Conservation (phyloP, 2,113 vertebrate genomes). For the Scomber scombrus region DNA sequence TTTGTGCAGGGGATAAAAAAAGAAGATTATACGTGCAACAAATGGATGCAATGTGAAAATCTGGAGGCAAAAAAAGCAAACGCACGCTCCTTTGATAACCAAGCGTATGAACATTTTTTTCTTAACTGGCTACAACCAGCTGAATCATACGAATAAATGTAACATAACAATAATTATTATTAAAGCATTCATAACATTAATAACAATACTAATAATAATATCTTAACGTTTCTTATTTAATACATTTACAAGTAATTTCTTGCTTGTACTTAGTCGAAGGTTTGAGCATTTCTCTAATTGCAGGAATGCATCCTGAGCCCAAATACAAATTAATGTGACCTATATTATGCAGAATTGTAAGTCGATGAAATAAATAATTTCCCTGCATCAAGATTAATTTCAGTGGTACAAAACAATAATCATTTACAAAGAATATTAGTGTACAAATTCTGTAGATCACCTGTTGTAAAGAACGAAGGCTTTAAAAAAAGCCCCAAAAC, state of each 20-base stretch:
- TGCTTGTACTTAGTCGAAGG: neutral
- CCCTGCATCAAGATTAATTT: constrained; percentile 6
- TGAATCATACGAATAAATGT: neutral
- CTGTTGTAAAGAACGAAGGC: constrained; percentile 27
- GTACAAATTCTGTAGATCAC: constrained; percentile 11
- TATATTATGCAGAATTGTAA: neutral
- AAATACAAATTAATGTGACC: constrained; percentile 19
- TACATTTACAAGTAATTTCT: neutral
- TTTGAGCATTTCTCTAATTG: neutral
- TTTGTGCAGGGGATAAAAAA: constrained; percentile 68
- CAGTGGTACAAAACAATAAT: neutral
- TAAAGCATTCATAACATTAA: neutral
- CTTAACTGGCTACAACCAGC: neutral
- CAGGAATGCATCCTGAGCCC: constrained; percentile 3
- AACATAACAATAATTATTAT: neutral
- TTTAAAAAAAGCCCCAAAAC: constrained; percentile 10
- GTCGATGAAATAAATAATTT: neutral
- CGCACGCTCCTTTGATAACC: neutral
- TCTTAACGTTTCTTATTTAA: neutral
- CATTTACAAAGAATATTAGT: neutral
- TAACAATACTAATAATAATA: neutral
- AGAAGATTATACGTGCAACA: constrained; percentile 39
- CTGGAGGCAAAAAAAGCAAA: neutral
- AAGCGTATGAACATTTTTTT: constrained; percentile 4
- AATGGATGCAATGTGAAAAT: constrained; percentile 33